Evolutionary conservation across 2,113 vertebrate genomes (phyloP), one percentile per base, ranked within the genome.

Genomic region (Brachionichthys hirsutus): DNA sequence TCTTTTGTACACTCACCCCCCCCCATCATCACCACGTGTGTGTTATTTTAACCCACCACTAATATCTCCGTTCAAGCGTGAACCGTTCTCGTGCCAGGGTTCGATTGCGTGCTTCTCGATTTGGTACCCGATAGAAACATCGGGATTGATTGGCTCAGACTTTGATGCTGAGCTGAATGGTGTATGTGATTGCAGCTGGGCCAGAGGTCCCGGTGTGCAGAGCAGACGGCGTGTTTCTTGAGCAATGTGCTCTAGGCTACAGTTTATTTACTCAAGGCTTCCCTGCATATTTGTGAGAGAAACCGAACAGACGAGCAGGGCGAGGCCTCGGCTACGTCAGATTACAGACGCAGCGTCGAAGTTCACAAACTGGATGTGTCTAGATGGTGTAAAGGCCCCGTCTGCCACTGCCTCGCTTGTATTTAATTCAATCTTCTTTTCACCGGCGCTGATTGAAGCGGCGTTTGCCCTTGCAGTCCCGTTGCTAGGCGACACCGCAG

Each of bases 261-360:
- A 63, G 61, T 81, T 82, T 84, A 85, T 85, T 86, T 86, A 77
- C 73, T 73, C 80, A 85, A 75, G 24, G 70, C 34, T 46, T 46
- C 16, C 1, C 57, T 57, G 66, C 75, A 71, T 73, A 55, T 83
- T 76, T 80, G 62, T 53, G 34, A 52, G 9, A 55, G 20, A 18
- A 46, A 16, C 18, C 12, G 9, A 47, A 45, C 2, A 59, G 47
- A 40, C 38, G 22, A 17, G 13, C 63, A 60, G 58, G 55, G 56
- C 41, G 59, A 72, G 66, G 45, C 45, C 62, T 34, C 16, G 4
- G 24, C 24, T 30, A 18, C 7, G 16, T 19, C 44, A 1, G n/a
- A 46, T 15, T 16, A 46, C 10, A 11, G 16, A 9, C 17, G 3
- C 12, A 10, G 9, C 15, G 2, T 34, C 40, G 41, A 1, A 16